Conservation (phyloP, 2,888 invertebrate genomes). For the Eilema sororculum region DNA sequence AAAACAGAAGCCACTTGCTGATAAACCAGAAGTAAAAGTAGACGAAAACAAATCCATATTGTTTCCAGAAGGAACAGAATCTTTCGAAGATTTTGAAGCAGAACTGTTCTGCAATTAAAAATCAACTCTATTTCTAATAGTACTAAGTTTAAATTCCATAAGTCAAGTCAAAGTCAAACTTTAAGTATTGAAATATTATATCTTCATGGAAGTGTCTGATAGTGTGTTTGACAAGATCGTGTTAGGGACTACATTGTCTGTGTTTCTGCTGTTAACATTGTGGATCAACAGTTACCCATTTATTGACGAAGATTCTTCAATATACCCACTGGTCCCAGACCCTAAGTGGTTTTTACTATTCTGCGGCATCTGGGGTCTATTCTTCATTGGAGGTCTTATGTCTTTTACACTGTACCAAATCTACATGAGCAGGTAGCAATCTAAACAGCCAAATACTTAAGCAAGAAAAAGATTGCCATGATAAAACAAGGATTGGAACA, state of each 20-base stretch:
- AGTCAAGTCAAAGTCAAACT: neutral
- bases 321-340: conserved; percentile 84
- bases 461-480: neutral
- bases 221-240: conserved; percentile 87
- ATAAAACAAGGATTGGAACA: conserved; percentile 62
- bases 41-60: conserved; percentile 86
- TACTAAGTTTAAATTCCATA: neutral
- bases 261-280: conserved; percentile 87
- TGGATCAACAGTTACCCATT: conserved; percentile 91
- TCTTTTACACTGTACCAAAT: conserved; percentile 88
- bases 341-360: conserved; percentile 87
- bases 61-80: conserved; percentile 85
- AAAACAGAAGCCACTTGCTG: conserved; percentile 27
- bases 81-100: conserved; percentile 89
- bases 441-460: no score
- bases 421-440: conserved; percentile 51
- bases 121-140: neutral
- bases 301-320: conserved; percentile 86
- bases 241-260: conserved; percentile 80
- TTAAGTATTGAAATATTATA: no score
- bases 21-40: conserved; percentile 69
- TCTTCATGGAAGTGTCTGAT: conserved; percentile 86
- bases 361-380: conserved; percentile 88
- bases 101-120: conserved; percentile 87
- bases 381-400: conserved; percentile 89